Conservation (phyloP, 2,113 vertebrate genomes). For the Abramis brama region DNA sequence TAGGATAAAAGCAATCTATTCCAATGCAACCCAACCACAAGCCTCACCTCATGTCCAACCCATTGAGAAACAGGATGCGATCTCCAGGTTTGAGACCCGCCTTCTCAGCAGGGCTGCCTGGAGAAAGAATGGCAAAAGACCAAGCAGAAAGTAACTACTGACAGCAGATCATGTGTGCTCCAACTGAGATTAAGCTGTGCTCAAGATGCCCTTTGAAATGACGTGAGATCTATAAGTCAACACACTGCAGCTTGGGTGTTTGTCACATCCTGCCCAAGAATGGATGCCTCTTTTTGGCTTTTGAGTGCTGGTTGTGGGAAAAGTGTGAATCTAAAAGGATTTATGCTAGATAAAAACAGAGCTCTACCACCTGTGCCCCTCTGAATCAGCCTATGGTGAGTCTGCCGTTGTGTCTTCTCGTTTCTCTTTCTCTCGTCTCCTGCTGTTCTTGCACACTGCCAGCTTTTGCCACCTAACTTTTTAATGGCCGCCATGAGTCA, state of each 20-base stretch:
- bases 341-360: conserved; percentile 38
- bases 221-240: not conserved
- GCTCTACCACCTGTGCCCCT: conserved; percentile 47
- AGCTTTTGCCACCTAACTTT: conserved; percentile 21
- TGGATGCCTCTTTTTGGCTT: conserved; percentile 29
- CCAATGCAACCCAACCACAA: not conserved
- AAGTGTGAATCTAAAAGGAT: conserved; percentile 41
- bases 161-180: conserved; percentile 18
- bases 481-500: not conserved
- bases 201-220: conserved; percentile 6
- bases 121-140: conserved; percentile 17
- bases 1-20: not conserved
- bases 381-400: conserved; percentile 47
- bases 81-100: conserved; percentile 92
- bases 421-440: conserved; percentile 2
- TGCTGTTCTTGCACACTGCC: conserved; percentile 34
- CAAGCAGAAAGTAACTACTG: not conserved
- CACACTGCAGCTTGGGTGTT: conserved; percentile 7
- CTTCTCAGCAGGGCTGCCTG: conserved; percentile 94
- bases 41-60: conserved; percentile 94
- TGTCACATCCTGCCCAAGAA: conserved; percentile 16
- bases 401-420: conserved; percentile 8
- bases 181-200: conserved; percentile 11
- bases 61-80: conserved; percentile 94
- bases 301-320: conserved; percentile 24